Evolutionary conservation across 2,888 invertebrate species (phyloP).

Genomic region (Caenorhabditis sp.): DNA sequence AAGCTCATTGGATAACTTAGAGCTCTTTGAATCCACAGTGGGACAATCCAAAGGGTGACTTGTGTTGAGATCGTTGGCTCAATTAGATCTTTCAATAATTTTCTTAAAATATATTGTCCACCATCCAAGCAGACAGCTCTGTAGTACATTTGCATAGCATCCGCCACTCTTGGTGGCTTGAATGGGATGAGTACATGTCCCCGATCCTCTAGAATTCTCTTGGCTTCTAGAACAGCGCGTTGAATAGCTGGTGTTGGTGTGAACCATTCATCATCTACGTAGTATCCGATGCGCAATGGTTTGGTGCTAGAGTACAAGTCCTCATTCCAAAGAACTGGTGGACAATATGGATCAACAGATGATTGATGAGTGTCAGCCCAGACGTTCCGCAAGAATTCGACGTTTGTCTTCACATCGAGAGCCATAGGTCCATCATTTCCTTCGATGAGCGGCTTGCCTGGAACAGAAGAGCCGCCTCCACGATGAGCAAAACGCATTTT

Average conservation of each 20-base stretch:
- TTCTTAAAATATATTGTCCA: constrained; percentile 48
- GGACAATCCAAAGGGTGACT: constrained; percentile 32
- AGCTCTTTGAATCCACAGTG: constrained; percentile 29
- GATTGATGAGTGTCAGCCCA: constrained; percentile 53
- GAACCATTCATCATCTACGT: constrained; percentile 65
- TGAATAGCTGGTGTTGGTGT: constrained; percentile 54
- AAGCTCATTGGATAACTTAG: constrained; percentile 26
- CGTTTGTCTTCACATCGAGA: constrained; percentile 51
- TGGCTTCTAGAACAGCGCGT: constrained; percentile 53
- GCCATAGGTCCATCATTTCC: constrained; percentile 65
- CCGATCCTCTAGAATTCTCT: constrained; percentile 31
- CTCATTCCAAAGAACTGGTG: constrained; percentile 61
- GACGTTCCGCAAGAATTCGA: constrained; percentile 47
- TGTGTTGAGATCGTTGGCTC: constrained; percentile 34
- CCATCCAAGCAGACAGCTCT: constrained; percentile 56
- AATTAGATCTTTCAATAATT: constrained; percentile 48
- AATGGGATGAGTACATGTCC: constrained; percentile 58
- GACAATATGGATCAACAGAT: constrained; percentile 59
- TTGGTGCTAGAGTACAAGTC: constrained; percentile 40
- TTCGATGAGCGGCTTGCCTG: constrained; percentile 62
- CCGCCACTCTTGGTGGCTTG: constrained; percentile 46
- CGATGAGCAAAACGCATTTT: constrained; percentile 56
- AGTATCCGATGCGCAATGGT: constrained; percentile 53
- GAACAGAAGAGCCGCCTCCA: constrained; percentile 55
- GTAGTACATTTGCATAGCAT: constrained; percentile 45